phyloP scores from a whole-genome alignment of 2,797 vertebrate species.

The Tenualosa ilisha region DNA sequence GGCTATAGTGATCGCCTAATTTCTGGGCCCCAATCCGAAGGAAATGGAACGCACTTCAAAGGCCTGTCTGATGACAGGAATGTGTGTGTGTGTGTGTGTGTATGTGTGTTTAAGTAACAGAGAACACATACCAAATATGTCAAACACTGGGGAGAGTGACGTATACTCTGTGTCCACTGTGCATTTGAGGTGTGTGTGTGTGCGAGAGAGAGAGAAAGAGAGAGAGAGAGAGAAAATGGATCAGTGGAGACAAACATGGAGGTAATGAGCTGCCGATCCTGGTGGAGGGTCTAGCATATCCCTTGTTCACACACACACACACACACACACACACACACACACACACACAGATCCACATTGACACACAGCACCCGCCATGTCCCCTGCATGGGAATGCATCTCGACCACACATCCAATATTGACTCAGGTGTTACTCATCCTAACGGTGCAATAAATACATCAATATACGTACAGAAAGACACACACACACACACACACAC shows the following conservation, averaged over 20 bases:
- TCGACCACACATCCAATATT: constrained; percentile 24
- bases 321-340: neutral
- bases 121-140: neutral
- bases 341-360: neutral
- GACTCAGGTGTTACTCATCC: constrained; percentile 34
- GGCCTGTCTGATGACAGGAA: neutral
- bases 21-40: constrained; percentile 3
- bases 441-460: neutral
- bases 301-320: neutral
- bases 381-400: constrained; percentile 27
- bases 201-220: neutral
- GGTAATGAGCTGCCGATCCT: no score
- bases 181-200: neutral
- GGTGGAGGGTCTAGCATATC: no score
- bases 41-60: neutral
- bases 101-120: neutral
- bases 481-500: neutral
- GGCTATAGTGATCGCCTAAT: neutral
- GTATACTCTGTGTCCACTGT: neutral
- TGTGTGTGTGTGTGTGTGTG: neutral
- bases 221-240: neutral
- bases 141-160: neutral
- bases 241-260: no score
- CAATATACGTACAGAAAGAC: neutral
- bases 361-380: neutral